Base-by-base conservation (phyloP, 2,888 invertebrate genomes). In the Hyles lineata region DNA sequence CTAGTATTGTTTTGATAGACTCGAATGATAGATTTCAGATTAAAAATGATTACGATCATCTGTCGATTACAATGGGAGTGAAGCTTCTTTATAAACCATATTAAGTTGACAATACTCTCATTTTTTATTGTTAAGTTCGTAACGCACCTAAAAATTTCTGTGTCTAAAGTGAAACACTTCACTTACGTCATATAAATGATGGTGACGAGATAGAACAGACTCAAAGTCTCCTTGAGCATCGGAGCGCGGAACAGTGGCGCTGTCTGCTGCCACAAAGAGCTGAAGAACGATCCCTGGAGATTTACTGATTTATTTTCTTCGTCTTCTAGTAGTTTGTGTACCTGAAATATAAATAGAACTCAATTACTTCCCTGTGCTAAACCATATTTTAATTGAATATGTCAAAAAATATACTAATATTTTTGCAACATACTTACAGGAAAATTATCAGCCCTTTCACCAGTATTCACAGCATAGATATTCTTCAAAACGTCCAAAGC, bases 181-280 rank as follows among this genome's bases (percentile, higher is more conserved):
- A 87, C 94, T 92, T 80, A 95, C 95, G 94, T 94, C 90, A 92
- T 92, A 69, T 94, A 95, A 77, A 96, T 96, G 23, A 96, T 88
- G 80, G 95, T 95, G 83, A 96, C 95, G 6, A 96, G 91, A 61
- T 94, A 92, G 86, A 96, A 96, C 2, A 96, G 92, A 50, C 96
- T 93, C 0, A 95, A 76, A 0, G 96, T 96, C 55, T 92, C 90
- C 73, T 89, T 92, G 19, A 96, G 80, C 19, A 96, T 83, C 0
- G 96, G 96, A 0, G 92, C 86, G 69, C 87, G 90, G 81, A 96
- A 95, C 70, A 97, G 87, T 0, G 93, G 93, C 50, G 89, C 90
- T 0, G 96, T 95, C 85, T 96, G 96, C 62, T 90, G 87, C 92
- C 91, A 92, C 29, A 94, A 78, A 0, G 90, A 89, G n/a, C 77